Evolutionary conservation across 2,888 invertebrate species (phyloP).

Genomic region (Patella depressa): DNA sequence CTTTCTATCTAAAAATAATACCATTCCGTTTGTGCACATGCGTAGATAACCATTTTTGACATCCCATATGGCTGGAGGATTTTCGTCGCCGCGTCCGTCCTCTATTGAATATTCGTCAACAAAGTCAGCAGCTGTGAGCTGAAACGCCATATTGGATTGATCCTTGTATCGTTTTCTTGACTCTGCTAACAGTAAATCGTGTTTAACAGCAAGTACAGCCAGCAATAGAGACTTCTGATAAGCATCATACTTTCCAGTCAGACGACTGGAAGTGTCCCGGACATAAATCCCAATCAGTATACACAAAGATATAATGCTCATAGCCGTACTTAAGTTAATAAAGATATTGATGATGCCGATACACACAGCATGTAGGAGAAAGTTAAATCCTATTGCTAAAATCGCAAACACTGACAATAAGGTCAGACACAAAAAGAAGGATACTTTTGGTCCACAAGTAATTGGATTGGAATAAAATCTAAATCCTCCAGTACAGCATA

Average conservation of each 20-base stretch:
- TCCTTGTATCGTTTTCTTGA: neutral
- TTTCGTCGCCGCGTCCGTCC: neutral
- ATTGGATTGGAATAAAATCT: neutral
- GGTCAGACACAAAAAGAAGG: conserved; percentile 25
- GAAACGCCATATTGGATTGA: conserved; percentile 4
- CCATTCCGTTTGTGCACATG: neutral
- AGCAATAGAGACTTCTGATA: conserved; percentile 12
- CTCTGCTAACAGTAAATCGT: neutral
- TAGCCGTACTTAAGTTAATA: conserved; percentile 25
- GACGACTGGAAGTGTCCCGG: conserved; percentile 27
- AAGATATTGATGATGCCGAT: conserved; percentile 28
- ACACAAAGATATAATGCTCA: conserved; percentile 29
- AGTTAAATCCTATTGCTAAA: conserved; percentile 29
- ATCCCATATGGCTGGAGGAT: neutral
- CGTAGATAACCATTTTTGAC: neutral
- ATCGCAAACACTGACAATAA: conserved; percentile 29
- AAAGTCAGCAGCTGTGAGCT: neutral
- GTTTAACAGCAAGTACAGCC: neutral
- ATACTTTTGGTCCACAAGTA: neutral
- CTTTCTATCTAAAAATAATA: conserved; percentile 28
- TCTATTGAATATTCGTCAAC: neutral
- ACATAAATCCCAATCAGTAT: conserved; percentile 31
- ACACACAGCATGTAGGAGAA: conserved; percentile 28
- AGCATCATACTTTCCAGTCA: conserved; percentile 5
- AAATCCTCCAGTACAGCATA: neutral